Conservation (phyloP, 2,113 vertebrate genomes). For the Erythrocercus mccallii region DNA sequence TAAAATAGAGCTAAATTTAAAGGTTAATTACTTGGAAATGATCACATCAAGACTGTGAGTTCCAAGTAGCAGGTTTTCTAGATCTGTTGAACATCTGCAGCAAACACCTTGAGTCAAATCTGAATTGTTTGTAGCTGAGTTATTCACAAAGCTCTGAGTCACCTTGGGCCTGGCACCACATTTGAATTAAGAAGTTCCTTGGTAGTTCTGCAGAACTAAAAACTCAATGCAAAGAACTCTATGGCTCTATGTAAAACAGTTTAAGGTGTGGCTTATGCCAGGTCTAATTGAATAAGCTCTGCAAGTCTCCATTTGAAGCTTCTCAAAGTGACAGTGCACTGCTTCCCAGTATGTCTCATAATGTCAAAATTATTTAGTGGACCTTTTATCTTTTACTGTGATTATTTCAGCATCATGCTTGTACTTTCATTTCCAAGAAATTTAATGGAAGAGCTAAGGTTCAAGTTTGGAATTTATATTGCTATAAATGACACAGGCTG, state of each 20-base stretch:
- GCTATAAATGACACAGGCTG: background rate
- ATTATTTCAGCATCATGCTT: background rate
- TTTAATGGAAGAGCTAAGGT: background rate
- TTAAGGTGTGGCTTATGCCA: background rate
- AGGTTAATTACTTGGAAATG: background rate
- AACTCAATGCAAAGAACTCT: background rate
- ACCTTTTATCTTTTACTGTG: background rate
- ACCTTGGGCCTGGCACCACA: background rate
- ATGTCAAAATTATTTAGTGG: background rate
- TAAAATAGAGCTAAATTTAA: background rate
- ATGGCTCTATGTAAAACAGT: background rate
- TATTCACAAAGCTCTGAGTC: background rate
- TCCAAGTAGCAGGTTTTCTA: background rate
- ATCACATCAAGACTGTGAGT: background rate
- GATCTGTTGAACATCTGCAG: background rate
- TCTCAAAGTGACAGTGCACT: background rate
- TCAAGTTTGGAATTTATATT: background rate
- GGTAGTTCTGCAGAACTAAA: background rate
- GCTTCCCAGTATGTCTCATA: background rate
- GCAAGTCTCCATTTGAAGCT: background rate
- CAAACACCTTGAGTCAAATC: background rate
- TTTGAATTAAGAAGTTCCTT: background rate
- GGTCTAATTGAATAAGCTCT: background rate
- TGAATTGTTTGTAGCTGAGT: background rate
- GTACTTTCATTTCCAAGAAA: constrained; percentile 19